Evolutionary conservation across 2,113 vertebrate species (phyloP).

Genomic region (Petroica traversi): DNA sequence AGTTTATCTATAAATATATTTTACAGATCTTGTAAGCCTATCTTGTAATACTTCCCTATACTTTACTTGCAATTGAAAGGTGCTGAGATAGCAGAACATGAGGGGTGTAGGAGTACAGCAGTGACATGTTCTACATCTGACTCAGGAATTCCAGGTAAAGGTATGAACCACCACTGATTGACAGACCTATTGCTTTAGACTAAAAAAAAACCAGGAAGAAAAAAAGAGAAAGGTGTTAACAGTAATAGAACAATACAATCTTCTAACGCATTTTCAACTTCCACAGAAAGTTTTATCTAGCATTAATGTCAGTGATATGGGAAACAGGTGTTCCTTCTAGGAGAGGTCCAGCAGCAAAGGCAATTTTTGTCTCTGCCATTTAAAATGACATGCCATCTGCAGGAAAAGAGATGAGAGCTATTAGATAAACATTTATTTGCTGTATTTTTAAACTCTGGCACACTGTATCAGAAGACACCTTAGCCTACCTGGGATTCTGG

Average conservation of each 20-base stretch:
- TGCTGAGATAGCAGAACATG: background rate
- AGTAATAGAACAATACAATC: background rate
- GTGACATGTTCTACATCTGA: background rate
- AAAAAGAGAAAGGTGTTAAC: background rate
- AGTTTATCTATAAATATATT: background rate
- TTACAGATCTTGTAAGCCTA: too few relatives aligned
- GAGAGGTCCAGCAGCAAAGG: background rate
- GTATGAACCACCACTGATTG: background rate
- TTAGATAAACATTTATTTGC: background rate
- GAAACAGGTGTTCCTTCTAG: background rate
- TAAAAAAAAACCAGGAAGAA: background rate
- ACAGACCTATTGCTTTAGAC: background rate
- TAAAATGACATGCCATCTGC: background rate
- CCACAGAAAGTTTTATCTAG: background rate
- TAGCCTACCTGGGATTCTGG: background rate
- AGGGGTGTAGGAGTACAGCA: background rate
- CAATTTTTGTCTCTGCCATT: background rate
- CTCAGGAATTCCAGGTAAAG: background rate
- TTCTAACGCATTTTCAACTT: background rate
- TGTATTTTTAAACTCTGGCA: slow-evolving; percentile 1
- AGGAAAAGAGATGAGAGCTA: background rate
- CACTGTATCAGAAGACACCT: background rate
- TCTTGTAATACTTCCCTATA: background rate
- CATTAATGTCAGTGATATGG: background rate
- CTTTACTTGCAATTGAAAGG: background rate